Evolutionary conservation across 2,888 invertebrate species (phyloP), one percentile per base, ranked within the genome.

Genomic region (Parnassius apollo): DNA sequence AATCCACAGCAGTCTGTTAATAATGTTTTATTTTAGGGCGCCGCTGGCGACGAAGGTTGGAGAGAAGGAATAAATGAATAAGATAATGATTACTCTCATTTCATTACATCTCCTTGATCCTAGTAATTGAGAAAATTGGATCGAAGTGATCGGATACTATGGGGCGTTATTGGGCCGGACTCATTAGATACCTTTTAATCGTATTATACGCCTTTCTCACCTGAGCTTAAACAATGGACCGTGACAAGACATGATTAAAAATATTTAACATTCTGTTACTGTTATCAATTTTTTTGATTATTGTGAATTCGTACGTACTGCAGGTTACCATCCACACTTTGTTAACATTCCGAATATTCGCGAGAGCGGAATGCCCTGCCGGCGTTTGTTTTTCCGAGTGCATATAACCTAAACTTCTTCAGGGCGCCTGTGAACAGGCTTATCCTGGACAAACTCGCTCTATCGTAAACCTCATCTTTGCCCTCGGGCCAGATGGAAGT

Each of bases 21-120:
- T 88, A 87, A 88, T 88, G 88, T 81, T 86, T 88, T 84, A 84
- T 82, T 80, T 80, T 69, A 74, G 75, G 73, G 78, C 79, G 85
- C 81, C 82, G 75, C 74, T 71, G 81, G 81, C 85, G 78, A 77
- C 78, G 81, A 75, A 80, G 73, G 73, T 78, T 79, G 72, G 77
- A 75, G 69, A 75, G 82, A 65, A 82, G 83, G 86, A 87, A 86
- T 85, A 83, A 85, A 81, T 83, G 88, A 82, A 87, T 82, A 80
- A 85, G 85, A 91, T 88, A 90, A 90, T 91, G 87, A 90, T 91
- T 88, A 87, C 83, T 88, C 81, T 85, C 88, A 87, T 91, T 90
- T 90, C 90, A 91, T 90, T 90, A 89, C 86, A 85, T 84, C 85
- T 83, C 82, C 83, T 86, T 88, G 88, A 91, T 90, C 89, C 88